Conservation (phyloP, 2,113 vertebrate genomes). For the Fukomys damarensis region DNA sequence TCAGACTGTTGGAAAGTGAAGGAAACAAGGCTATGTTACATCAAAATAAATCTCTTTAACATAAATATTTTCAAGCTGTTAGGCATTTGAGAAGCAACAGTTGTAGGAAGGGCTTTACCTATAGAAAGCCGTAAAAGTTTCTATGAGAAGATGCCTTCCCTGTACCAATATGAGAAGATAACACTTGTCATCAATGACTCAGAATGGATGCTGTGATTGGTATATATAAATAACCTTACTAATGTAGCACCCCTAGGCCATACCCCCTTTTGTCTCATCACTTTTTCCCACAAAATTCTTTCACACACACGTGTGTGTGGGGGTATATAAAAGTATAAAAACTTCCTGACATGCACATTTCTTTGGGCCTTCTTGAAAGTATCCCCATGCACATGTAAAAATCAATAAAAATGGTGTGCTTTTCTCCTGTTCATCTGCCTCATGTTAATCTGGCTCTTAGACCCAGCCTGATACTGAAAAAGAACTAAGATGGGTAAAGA, state of each 20-base stretch:
- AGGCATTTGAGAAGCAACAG: background rate
- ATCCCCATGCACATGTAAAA: background rate
- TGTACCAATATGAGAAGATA: background rate
- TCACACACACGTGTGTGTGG: background rate
- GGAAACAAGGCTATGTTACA: background rate
- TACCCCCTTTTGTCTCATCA: background rate
- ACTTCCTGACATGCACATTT: background rate
- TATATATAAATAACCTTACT: background rate
- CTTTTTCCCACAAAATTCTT: background rate
- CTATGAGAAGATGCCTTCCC: background rate
- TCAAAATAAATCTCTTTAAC: background rate
- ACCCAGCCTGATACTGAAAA: background rate
- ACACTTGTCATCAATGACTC: background rate
- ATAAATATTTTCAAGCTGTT: background rate
- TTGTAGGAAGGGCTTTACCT: background rate
- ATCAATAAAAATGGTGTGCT: background rate
- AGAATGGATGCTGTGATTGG: background rate
- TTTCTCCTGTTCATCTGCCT: background rate
- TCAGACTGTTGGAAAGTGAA: constrained; percentile 79
- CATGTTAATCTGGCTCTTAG: background rate
- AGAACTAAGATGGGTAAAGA: background rate
- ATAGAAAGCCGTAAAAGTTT: background rate
- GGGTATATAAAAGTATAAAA: background rate
- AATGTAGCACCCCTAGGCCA: background rate
- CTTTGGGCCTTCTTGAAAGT: no score